phyloP scores from a whole-genome alignment of 1,140 invertebrate species.

The Linepithema humile region DNA sequence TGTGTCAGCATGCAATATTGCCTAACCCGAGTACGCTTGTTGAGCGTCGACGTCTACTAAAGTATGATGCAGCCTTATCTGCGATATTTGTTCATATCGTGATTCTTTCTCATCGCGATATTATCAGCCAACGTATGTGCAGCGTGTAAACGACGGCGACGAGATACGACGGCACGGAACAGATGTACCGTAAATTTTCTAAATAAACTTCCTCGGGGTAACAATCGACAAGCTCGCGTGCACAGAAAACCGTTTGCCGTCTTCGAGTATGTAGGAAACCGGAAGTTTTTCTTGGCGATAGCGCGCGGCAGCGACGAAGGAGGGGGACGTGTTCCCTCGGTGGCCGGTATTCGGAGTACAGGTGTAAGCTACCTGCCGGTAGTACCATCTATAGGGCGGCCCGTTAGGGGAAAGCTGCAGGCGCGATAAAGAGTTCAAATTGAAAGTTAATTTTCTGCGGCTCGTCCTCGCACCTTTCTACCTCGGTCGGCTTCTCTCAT shows the following conservation, averaged over 20 bases:
- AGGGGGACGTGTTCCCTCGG: not conserved
- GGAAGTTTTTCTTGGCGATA: slow-evolving; percentile 69
- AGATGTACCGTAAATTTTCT: slow-evolving; percentile 31
- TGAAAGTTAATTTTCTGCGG: slow-evolving; percentile 71
- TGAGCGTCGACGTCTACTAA: not conserved
- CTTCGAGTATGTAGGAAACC: slow-evolving; percentile 49
- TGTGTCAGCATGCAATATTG: not conserved
- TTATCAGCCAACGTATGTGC: not conserved
- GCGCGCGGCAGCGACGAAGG: not conserved
- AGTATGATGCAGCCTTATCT: not conserved
- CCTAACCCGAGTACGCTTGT: not conserved
- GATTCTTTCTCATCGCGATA: slow-evolving; percentile 31
- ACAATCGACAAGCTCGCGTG: slow-evolving; percentile 52
- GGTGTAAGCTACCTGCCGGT: slow-evolving; percentile 56
- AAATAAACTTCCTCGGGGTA: slow-evolving; percentile 50
- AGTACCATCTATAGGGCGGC: slow-evolving; percentile 10
- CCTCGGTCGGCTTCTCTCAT: not conserved
- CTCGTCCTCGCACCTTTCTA: slow-evolving; percentile 34
- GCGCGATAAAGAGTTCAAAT: slow-evolving; percentile 61
- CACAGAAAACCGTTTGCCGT: slow-evolving; percentile 30
- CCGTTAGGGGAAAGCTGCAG: slow-evolving; percentile 39
- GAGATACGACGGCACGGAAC: slow-evolving; percentile 6
- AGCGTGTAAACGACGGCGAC: slow-evolving; percentile 30
- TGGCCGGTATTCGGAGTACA: slow-evolving; percentile 48
- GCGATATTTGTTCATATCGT: not conserved